These are phyloP conservation scores for Cyprinodon tularosa DNA, from an alignment of 2,113 vertebrate species.

Conservation along the genomic window DNA sequence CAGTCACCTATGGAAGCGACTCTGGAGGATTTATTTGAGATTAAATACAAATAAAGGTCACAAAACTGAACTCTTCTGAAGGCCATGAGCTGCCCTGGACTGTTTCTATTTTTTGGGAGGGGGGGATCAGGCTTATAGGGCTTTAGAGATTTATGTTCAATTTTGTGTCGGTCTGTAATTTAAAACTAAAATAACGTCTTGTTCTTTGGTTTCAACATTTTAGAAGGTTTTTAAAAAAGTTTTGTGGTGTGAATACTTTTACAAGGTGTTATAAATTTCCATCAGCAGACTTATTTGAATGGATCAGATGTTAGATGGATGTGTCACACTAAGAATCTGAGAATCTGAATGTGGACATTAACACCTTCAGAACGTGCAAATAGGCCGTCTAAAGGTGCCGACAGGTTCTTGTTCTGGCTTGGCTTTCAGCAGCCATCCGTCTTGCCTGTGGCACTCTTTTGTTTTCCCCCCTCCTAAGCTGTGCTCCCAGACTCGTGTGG, in stretches of 20 bases:
- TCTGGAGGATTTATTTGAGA: no score
- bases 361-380: constrained; percentile 47
- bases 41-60: no score
- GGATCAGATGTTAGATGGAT: constrained; percentile 18
- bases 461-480: constrained; percentile 55
- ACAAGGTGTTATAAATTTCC: neutral
- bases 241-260: neutral
- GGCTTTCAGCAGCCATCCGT: constrained; percentile 71
- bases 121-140: no score
- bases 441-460: constrained; percentile 60
- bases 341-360: constrained; percentile 40
- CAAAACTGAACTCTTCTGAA: no score
- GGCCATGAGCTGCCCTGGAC: no score
- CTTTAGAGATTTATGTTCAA: neutral
- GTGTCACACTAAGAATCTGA: constrained; percentile 42
- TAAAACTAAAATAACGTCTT: neutral
- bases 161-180: neutral
- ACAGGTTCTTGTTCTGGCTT: constrained; percentile 54
- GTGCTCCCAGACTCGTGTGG: constrained; percentile 52
- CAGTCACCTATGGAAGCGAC: no score
- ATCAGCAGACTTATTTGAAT: constrained; percentile 17
- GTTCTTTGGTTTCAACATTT: no score
- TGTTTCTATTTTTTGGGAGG: no score
- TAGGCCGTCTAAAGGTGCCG: constrained; percentile 39
- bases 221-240: neutral